These are phyloP conservation scores for Sarcophaga bullata DNA, from an alignment of 1,140 invertebrate species.

Conservation along the genomic window DNA sequence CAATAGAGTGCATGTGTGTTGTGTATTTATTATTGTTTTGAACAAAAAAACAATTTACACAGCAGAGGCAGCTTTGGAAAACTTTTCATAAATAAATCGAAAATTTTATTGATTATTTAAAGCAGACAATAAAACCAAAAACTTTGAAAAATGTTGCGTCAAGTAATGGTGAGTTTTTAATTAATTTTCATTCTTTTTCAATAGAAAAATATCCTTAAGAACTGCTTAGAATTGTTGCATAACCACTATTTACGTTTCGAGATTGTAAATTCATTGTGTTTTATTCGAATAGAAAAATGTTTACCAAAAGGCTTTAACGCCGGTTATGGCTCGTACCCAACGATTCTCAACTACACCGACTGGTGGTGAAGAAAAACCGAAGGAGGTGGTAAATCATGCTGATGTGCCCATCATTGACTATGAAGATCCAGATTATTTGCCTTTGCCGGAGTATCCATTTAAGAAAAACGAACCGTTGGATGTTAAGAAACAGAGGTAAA, in stretches of 20 bases:
- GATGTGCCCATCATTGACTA: slow-evolving; percentile 57
- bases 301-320: not conserved
- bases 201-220: not conserved
- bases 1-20: too few relatives aligned
- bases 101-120: not conserved
- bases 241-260: slow-evolving; percentile 2
- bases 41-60: not conserved
- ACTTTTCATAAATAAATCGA: not conserved
- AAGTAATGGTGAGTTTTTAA: slow-evolving; percentile 41
- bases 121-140: not conserved
- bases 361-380: slow-evolving; percentile 21
- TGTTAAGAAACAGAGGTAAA: slow-evolving; percentile 56
- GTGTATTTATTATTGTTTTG: slow-evolving; percentile 1
- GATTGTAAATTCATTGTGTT: not conserved
- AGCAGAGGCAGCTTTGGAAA: not conserved
- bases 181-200: not conserved
- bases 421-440: slow-evolving; percentile 59
- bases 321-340: not conserved
- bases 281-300: slow-evolving; percentile 2
- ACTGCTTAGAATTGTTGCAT: slow-evolving; percentile 12
- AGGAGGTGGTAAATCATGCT: slow-evolving; percentile 41
- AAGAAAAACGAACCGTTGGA: slow-evolving; percentile 55
- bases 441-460: slow-evolving; percentile 58
- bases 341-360: slow-evolving; percentile 21
- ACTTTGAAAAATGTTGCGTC: slow-evolving; percentile 40